These are phyloP conservation scores for Helogale parvula DNA, from an alignment of 2,113 vertebrate genomes.

Conservation along the genomic window DNA sequence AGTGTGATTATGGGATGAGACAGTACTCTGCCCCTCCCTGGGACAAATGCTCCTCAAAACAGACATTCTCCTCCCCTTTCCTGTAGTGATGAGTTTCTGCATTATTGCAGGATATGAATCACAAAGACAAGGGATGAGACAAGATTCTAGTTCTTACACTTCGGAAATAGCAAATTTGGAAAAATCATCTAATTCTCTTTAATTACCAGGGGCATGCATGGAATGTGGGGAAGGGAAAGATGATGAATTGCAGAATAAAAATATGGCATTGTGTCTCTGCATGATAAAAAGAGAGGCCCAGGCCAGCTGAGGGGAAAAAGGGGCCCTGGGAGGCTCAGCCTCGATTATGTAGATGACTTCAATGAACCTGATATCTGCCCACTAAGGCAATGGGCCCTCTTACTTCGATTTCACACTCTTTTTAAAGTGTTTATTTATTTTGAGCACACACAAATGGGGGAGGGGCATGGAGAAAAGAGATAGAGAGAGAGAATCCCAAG, in stretches of 20 bases:
- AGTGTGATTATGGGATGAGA: not conserved
- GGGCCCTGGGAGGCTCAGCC: no score
- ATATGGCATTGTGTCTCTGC: not conserved
- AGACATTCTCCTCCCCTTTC: not conserved
- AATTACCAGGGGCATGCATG: not conserved
- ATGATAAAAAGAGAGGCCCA: not conserved
- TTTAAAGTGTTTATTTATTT: no score
- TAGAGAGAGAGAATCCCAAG: no score
- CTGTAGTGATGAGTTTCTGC: not conserved
- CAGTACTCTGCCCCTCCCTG: not conserved
- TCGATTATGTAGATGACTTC: not conserved
- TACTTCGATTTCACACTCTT: not conserved
- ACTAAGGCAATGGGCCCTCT: rapidly evolving
- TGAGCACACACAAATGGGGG: no score
- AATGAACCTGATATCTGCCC: no score
- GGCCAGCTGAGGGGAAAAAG: not conserved
- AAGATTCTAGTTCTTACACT: not conserved
- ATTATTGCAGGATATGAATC: not conserved
- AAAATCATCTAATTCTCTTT: not conserved
- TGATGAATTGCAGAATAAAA: not conserved
- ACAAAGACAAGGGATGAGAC: not conserved
- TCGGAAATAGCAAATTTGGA: not conserved
- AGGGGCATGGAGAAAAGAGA: no score
- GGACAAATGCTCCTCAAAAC: not conserved
- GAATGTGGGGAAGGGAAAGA: not conserved